Evolutionary conservation across 2,888 invertebrate genomes (phyloP).

Genomic region (Stictocephala bisonia): DNA sequence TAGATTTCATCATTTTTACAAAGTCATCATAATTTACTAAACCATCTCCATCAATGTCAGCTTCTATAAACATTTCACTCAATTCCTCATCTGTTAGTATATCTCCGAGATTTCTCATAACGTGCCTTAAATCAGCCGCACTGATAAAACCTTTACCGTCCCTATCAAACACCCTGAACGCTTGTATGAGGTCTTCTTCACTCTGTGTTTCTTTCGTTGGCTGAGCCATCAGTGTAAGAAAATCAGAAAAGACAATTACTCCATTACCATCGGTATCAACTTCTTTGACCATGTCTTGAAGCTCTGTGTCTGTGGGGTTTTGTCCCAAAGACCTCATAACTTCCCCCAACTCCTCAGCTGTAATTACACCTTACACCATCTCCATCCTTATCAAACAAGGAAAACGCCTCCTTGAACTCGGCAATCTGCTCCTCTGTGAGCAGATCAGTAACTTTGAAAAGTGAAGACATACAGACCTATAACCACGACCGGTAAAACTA

Average conservation of each 20-base stretch:
- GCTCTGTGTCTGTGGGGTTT: conserved; percentile 99
- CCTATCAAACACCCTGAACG: conserved; percentile 40
- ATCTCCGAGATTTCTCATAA: conserved; percentile 39
- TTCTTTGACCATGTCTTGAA: conserved; percentile 99
- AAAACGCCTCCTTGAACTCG: conserved; percentile 99
- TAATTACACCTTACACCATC: conserved; percentile 99
- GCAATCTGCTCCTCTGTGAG: conserved; percentile 99
- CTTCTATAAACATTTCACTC: conserved; percentile 27
- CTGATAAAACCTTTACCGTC: conserved; percentile 37
- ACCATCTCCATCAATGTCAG: conserved; percentile 25
- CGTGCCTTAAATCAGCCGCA: conserved; percentile 36
- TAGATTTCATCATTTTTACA: not conserved
- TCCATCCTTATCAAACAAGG: conserved; percentile 99
- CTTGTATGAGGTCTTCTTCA: conserved; percentile 26
- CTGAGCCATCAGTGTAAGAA: not conserved
- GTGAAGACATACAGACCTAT: not conserved
- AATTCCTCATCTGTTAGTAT: conserved; percentile 38
- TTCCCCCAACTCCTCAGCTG: conserved; percentile 98
- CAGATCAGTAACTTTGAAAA: conserved; percentile 79
- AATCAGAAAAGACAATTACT: not conserved
- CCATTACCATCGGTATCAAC: conserved; percentile 92
- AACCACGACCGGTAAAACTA: not conserved
- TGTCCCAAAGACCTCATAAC: conserved; percentile 99
- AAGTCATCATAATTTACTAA: conserved; percentile 27
- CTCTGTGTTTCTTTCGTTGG: conserved; percentile 1